A percentile compares a stretch with the other conserved stretches of the same genome.
phyloP scores from a whole-genome alignment of 2,113 vertebrate genomes.

The Lagopus muta region DNA sequence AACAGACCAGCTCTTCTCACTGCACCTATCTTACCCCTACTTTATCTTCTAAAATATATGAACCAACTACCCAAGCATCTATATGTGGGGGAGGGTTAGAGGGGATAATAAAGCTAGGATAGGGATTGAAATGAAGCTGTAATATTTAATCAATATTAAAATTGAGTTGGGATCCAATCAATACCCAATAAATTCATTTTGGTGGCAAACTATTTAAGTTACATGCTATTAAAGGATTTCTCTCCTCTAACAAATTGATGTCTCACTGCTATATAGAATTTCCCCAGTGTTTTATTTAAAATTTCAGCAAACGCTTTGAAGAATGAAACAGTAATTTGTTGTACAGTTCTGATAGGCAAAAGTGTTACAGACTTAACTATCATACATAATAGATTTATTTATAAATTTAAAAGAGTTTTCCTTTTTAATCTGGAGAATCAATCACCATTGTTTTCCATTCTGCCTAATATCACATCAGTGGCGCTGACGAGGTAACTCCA shows the following conservation, averaged over 20 bases:
- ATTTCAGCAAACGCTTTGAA: slow-evolving; percentile 59
- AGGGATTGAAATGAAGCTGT: slow-evolving; percentile 12
- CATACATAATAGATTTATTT: background rate
- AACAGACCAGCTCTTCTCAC: slow-evolving; percentile 4
- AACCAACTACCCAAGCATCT: slow-evolving; percentile 10
- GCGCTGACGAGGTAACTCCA: background rate
- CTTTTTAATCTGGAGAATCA: background rate
- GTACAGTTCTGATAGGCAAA: slow-evolving; percentile 1
- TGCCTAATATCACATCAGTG: fast-evolving
- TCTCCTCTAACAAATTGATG: slow-evolving; percentile 37
- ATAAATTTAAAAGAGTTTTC: background rate
- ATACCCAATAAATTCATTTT: slow-evolving; percentile 69
- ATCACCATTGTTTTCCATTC: background rate
- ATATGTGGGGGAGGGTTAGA: background rate
- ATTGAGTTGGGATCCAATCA: slow-evolving; percentile 55
- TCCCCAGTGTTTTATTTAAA: slow-evolving; percentile 50
- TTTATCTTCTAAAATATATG: slow-evolving; percentile 31
- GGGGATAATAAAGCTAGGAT: background rate
- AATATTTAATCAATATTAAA: slow-evolving; percentile 56
- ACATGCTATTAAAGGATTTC: slow-evolving; percentile 68
- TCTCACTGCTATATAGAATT: slow-evolving; percentile 43
- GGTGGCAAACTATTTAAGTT: slow-evolving; percentile 55
- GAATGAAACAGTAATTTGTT: slow-evolving; percentile 29
- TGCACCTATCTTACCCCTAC: background rate
- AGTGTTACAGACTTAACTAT: background rate